Conservation (phyloP, 2,797 vertebrate genomes). For the Telmatherina bonti region DNA sequence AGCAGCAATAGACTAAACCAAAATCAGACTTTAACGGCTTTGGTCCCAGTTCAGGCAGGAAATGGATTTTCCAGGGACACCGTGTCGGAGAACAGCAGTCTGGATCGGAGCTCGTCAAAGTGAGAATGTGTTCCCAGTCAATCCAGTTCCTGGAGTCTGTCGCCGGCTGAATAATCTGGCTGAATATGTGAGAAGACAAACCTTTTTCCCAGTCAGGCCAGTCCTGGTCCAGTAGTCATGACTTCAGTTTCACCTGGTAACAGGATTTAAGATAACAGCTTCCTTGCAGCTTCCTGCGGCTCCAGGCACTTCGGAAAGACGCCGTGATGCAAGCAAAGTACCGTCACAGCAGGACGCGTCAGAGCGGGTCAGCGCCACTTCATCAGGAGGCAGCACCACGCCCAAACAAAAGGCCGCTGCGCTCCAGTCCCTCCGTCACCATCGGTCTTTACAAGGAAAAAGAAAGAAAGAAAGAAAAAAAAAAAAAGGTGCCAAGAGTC, state of each 20-base stretch:
- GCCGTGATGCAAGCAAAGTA: slow-evolving; percentile 62
- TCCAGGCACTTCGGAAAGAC: slow-evolving; percentile 77
- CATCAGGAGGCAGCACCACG: slow-evolving; percentile 55
- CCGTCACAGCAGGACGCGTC: slow-evolving; percentile 41
- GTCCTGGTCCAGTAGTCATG: slow-evolving; percentile 45
- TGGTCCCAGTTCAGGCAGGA: slow-evolving; percentile 25
- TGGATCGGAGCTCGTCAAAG: slow-evolving; percentile 45
- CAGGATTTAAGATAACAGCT: slow-evolving; percentile 45
- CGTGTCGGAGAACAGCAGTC: slow-evolving; percentile 48
- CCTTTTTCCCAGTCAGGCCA: slow-evolving; percentile 40
- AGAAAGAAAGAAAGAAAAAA: slow-evolving; percentile 53
- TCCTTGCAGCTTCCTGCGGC: slow-evolving; percentile 62
- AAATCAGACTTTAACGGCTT: slow-evolving; percentile 18
- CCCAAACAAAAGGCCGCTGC: slow-evolving; percentile 35
- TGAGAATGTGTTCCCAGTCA: slow-evolving; percentile 24
- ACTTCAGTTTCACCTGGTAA: slow-evolving; percentile 44
- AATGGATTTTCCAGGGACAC: slow-evolving; percentile 48
- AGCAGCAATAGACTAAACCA: no score
- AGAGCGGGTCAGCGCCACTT: no score
- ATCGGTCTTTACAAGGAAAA: slow-evolving; percentile 46
- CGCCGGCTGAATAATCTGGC: slow-evolving; percentile 33
- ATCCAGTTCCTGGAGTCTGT: slow-evolving; percentile 42
- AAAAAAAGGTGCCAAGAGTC: slow-evolving; percentile 60
- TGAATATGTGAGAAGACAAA: slow-evolving; percentile 10
- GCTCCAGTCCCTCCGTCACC: slow-evolving; percentile 37